Evolutionary conservation across 2,888 invertebrate genomes (phyloP), one percentile per base, ranked within the genome.

Genomic region (Nymphalis c-album): DNA sequence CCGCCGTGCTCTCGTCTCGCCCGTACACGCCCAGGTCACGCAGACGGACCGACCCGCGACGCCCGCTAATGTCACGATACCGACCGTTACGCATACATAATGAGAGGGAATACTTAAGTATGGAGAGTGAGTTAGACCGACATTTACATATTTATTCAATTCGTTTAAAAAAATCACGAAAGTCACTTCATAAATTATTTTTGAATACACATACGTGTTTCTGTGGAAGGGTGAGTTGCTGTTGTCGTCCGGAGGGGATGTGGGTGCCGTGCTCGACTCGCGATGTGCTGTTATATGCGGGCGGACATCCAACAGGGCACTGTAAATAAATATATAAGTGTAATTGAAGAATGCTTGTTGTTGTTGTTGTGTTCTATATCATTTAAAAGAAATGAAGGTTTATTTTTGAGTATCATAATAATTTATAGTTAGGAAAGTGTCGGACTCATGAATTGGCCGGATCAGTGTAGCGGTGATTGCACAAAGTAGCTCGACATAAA

Each of bases 21-120:
- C 84, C 82, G 74, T 83, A 81, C 71, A 92, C 91, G 46, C 92
- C 93, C 46, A 93, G 77, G 78, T 93, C 93, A 0, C 93, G 88
- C n/a, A 93, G 84, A 0, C 92, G 86, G 6, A 92, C 93, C 0
- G 92, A 92, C 0, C 92, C 92, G 45, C 93, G 90, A 0, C 90
- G 85, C 0, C 67, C 85, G 1, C 91, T 83, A 71, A 17, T 13
- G 16, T 13, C 10, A 13, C 40, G 4, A 13, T 4, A 13, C 13
- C 40, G 4, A 40, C 2, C 13, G 40, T 40, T 40, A 40, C 40
- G 40, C 4, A 13, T 40, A 13, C 2, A 10, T 40, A 4, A 40
- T 40, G 8, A 40, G 7, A 7, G 31, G 1, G 8, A 40, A 7
- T 40, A 40, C 35, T 40, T 40, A 40, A 7, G 10, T 35, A 10